phyloP scores from a whole-genome alignment of 2,113 vertebrate genomes.

The Ictalurus furcatus region DNA sequence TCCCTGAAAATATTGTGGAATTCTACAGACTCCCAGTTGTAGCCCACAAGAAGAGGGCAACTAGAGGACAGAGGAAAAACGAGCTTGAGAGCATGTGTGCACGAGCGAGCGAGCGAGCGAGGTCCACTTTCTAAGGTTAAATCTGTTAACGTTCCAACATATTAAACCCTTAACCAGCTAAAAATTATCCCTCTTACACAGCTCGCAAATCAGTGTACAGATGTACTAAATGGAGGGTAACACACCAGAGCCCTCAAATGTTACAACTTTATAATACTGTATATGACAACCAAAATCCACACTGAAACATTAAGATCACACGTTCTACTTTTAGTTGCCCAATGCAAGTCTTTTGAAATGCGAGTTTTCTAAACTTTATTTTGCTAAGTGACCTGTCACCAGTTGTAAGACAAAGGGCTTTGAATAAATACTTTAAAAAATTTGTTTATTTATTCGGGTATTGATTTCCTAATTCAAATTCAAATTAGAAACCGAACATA shows the following conservation, averaged over 20 bases:
- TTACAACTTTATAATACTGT: not conserved
- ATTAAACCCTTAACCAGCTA: not conserved
- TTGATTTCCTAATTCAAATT: too few species aligned
- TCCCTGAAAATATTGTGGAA: slow-evolving; percentile 69
- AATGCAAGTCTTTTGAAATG: not conserved
- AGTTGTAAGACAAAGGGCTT: not conserved
- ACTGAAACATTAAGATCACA: not conserved
- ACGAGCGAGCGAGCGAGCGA: not conserved
- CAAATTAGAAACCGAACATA: too few species aligned
- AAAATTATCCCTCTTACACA: not conserved
- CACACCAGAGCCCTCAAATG: not conserved
- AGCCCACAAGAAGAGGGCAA: slow-evolving; percentile 65
- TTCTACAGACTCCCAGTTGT: slow-evolving; percentile 65
- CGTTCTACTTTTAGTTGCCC: not conserved
- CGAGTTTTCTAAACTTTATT: too few species aligned
- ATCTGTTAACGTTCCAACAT: not conserved
- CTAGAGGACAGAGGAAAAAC: slow-evolving; percentile 33
- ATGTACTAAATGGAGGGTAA: not conserved
- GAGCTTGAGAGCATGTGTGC: not conserved
- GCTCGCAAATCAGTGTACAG: not conserved
- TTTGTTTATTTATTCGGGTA: too few species aligned
- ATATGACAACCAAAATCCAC: not conserved
- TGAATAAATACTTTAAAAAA: not conserved
- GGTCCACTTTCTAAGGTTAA: not conserved
- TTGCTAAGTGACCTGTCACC: not conserved